Percentiles rank a stretch among this genome's conserved stretches.
Conservation (phyloP, 2,113 vertebrate species). For the Rousettus leschenaultii region DNA sequence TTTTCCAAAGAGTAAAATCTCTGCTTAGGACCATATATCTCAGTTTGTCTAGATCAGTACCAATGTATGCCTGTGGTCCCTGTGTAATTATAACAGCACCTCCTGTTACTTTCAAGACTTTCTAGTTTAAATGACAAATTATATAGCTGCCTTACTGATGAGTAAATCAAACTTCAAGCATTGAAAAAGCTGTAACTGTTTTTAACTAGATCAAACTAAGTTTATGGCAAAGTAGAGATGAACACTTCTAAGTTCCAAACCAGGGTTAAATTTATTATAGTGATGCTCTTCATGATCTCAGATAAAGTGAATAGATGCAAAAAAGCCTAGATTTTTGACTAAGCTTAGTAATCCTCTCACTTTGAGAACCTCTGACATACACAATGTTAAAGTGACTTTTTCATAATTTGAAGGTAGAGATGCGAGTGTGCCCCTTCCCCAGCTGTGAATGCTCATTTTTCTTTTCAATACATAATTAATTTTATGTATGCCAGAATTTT, state of each 20-base stretch:
- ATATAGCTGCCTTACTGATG: neutral
- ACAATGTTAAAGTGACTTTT: neutral
- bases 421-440: neutral
- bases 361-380: neutral
- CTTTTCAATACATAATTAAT: neutral
- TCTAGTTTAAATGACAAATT: neutral
- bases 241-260: neutral
- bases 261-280: neutral
- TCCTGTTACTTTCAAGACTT: neutral
- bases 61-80: neutral
- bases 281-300: neutral
- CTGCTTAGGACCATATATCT: neutral
- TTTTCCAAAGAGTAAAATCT: neutral
- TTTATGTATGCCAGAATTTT: neutral
- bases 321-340: neutral
- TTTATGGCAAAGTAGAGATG: neutral
- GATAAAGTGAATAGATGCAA: neutral
- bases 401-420: neutral
- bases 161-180: neutral
- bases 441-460: neutral
- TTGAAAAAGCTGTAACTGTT: neutral
- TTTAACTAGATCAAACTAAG: neutral
- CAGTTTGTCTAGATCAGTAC: neutral
- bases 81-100: neutral
- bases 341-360: neutral